A percentile compares a stretch with the other conserved stretches of the same genome.
Evolutionary conservation across 1,140 invertebrate genomes (phyloP).

Genomic region (Contarinia nasturtii): DNA sequence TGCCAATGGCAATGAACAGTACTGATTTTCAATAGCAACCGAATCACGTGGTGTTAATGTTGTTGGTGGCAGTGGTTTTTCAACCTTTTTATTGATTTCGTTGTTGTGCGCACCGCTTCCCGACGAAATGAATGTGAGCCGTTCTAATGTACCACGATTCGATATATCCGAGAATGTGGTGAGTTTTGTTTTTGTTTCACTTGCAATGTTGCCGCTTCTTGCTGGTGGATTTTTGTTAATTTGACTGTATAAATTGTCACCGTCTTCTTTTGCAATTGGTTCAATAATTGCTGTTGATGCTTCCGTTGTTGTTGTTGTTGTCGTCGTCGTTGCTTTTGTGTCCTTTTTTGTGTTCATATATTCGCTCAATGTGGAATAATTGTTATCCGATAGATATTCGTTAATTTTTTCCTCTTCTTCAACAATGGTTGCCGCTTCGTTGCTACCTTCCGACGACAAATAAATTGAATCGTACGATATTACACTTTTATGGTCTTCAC

Average conservation of each 20-base stretch:
- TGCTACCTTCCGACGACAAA: constrained; percentile 21
- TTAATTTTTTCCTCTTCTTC: not conserved
- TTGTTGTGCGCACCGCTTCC: not conserved
- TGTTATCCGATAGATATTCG: not conserved
- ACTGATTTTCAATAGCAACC: constrained; percentile 34
- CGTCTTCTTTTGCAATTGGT: not conserved
- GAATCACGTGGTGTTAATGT: constrained; percentile 8
- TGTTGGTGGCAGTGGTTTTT: not conserved
- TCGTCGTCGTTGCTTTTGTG: not conserved
- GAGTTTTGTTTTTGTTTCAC: not conserved
- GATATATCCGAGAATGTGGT: constrained; percentile 3
- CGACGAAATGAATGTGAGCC: constrained; percentile 3
- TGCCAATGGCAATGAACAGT: constrained; percentile 43
- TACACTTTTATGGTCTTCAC: constrained; percentile 5
- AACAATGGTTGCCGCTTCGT: constrained; percentile 15
- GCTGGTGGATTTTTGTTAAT: not conserved
- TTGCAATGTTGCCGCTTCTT: not conserved
- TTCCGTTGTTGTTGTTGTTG: not conserved
- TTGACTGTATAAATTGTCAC: constrained; percentile 3
- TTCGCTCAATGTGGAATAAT: not conserved
- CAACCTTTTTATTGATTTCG: not conserved
- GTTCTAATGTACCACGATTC: constrained; percentile 4
- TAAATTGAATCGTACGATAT: constrained; percentile 24
- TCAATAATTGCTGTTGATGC: not conserved
- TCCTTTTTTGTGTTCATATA: not conserved